These are phyloP conservation scores for Drosophila parthenogenetica DNA, from an alignment of 2,888 invertebrate species.

Conservation along the genomic window DNA sequence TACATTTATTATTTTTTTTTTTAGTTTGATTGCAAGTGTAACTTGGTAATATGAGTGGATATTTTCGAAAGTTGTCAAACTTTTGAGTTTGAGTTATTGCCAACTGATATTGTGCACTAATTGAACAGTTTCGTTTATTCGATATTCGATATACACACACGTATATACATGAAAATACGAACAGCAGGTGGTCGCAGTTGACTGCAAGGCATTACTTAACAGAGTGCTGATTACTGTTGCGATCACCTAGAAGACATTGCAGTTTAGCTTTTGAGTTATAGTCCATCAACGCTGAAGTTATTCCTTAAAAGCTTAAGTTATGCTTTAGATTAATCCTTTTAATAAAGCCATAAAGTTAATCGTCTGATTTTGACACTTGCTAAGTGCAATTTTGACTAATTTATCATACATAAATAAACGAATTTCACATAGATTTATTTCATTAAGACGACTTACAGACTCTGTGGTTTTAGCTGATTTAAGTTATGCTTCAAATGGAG, in stretches of 20 bases:
- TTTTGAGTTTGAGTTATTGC: constrained; percentile 58
- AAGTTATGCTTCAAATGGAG: neutral
- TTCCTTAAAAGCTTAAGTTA: neutral
- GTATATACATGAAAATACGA: constrained; percentile 20
- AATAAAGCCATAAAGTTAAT: constrained; percentile 23
- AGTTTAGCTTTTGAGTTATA: constrained; percentile 13
- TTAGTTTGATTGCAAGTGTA: constrained; percentile 37
- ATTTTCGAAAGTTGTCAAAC: constrained; percentile 76
- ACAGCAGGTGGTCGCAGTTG: constrained; percentile 56
- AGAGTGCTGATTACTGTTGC: constrained; percentile 27
- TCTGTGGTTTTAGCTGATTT: neutral
- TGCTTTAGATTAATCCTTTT: constrained; percentile 1
- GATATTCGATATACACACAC: constrained; percentile 28
- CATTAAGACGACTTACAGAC: neutral
- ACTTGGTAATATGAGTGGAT: constrained; percentile 61
- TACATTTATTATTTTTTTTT: neutral
- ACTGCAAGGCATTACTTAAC: constrained; percentile 31
- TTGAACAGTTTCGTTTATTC: constrained; percentile 52
- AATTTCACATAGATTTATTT: neutral
- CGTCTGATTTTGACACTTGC: constrained; percentile 14
- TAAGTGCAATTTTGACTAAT: neutral
- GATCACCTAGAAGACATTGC: constrained; percentile 29
- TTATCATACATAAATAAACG: neutral
- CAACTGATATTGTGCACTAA: constrained; percentile 51
- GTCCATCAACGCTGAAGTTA: constrained; percentile 1